Conservation (phyloP, 2,113 vertebrate genomes). For the Chamaea fasciata region DNA sequence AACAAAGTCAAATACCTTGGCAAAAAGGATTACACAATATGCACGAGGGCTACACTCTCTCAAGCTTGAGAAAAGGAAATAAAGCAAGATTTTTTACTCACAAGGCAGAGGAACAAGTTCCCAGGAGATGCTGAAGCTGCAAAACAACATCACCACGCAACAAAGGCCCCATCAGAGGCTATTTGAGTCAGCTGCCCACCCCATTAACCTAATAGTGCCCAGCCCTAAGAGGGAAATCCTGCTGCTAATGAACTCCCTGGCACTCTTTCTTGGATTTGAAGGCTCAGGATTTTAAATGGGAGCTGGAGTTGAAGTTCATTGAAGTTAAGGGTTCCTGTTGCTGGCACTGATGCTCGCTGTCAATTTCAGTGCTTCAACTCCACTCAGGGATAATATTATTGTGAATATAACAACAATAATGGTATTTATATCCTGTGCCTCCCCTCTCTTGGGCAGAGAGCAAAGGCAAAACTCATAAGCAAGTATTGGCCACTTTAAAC, state of each 20-base stretch:
- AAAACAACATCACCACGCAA: fast-evolving
- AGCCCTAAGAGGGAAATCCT: background rate
- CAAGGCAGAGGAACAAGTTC: background rate
- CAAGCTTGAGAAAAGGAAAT: background rate
- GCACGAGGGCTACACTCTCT: fast-evolving
- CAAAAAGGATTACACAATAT: background rate
- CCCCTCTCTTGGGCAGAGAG: background rate
- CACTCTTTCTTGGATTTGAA: background rate
- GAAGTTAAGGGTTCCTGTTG: background rate
- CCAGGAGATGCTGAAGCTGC: fast-evolving
- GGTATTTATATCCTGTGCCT: background rate
- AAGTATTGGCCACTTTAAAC: background rate
- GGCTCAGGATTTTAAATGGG: background rate
- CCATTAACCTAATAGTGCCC: background rate
- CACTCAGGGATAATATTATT: background rate
- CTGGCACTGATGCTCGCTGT: background rate
- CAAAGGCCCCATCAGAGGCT: background rate
- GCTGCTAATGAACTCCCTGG: background rate
- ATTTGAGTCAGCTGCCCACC: background rate
- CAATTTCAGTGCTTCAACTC: background rate
- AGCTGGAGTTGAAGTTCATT: background rate
- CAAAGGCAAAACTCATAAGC: background rate
- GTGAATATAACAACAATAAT: background rate
- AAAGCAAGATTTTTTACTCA: background rate
- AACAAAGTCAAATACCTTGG: background rate